These are phyloP conservation scores for Lasioglossum figueresi DNA, from an alignment of 2,888 invertebrate species.

Conservation along the genomic window DNA sequence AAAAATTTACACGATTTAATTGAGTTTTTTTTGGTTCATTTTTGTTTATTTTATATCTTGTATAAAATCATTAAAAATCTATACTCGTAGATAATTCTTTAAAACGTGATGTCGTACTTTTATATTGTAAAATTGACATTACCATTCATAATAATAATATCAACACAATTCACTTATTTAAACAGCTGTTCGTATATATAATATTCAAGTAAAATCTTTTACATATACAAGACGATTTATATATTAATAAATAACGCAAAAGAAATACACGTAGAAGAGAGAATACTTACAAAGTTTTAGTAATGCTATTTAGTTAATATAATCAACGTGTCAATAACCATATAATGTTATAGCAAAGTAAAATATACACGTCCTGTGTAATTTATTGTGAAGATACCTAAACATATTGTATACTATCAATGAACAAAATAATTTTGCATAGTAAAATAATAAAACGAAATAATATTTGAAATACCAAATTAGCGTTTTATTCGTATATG, in stretches of 20 bases:
- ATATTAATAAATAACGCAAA: background rate
- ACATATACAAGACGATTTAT: background rate
- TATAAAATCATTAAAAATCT: background rate
- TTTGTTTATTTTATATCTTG: background rate
- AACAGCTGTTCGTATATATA: too few relatives aligned
- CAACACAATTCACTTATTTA: too few relatives aligned
- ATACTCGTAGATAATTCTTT: too few relatives aligned
- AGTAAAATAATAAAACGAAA: background rate
- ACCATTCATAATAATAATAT: too few relatives aligned
- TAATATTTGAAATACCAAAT: background rate
- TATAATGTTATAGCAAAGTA: background rate
- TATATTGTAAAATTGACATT: too few relatives aligned
- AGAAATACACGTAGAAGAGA: background rate
- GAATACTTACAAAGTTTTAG: slow-evolving; percentile 25
- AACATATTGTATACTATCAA: background rate
- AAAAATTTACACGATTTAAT: background rate
- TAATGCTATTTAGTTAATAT: background rate
- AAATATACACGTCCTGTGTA: background rate
- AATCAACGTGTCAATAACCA: background rate
- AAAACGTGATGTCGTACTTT: too few relatives aligned
- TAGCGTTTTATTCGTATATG: background rate
- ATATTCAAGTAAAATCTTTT: background rate
- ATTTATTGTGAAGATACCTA: background rate
- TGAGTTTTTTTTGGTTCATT: background rate
- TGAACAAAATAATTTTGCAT: background rate